These are phyloP conservation scores for Gymnocephalus cernua DNA, from an alignment of 2,113 vertebrate species.

Conservation along the genomic window DNA sequence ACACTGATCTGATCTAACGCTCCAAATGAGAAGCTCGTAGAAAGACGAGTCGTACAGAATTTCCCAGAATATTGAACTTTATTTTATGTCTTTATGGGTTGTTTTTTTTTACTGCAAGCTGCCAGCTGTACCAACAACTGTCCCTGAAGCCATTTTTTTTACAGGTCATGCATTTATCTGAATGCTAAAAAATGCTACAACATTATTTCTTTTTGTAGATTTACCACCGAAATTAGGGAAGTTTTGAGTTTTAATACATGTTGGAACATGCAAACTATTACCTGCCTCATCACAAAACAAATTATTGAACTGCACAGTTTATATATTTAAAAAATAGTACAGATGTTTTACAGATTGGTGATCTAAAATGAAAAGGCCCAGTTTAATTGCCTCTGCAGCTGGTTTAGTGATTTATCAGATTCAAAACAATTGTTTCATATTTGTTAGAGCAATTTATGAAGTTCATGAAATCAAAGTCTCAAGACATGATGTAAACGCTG, in stretches of 20 bases:
- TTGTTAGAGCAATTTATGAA: background rate
- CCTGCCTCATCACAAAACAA: background rate
- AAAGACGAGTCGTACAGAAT: conserved; percentile 6
- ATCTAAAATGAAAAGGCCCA: background rate
- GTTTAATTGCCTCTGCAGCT: background rate
- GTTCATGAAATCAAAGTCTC: background rate
- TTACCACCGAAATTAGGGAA: background rate
- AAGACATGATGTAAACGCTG: background rate
- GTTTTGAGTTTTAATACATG: background rate
- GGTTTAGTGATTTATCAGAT: background rate
- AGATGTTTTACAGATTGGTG: background rate
- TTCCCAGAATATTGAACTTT: conserved; percentile 37
- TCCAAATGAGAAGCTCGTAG: conserved; percentile 6
- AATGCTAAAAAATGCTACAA: background rate
- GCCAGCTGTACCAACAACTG: background rate
- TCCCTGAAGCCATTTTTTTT: background rate
- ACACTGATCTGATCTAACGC: conserved; percentile 42
- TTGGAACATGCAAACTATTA: background rate
- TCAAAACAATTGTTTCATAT: background rate
- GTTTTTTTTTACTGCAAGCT: background rate
- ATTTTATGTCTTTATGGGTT: background rate
- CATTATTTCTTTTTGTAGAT: no score
- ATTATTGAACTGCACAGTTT: background rate
- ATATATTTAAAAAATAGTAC: background rate
- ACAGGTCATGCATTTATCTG: background rate